A percentile compares a stretch with the other conserved stretches of the same genome.
These are phyloP conservation scores for Oryctes rhinoceros DNA, from an alignment of 1,140 invertebrate genomes.

Conservation along the genomic window DNA sequence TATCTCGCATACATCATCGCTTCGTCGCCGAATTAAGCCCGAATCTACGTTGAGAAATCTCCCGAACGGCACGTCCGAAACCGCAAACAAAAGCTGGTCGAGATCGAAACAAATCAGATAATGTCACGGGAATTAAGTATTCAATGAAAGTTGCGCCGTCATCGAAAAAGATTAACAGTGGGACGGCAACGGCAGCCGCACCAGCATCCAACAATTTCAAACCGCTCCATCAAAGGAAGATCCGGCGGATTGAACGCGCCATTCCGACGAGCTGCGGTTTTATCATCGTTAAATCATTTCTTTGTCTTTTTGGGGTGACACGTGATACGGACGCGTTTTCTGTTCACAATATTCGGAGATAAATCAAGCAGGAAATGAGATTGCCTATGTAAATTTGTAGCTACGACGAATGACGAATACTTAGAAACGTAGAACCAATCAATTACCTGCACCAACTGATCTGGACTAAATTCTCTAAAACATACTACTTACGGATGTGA, in stretches of 20 bases:
- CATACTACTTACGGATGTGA: too few relatives aligned
- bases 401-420: too few relatives aligned
- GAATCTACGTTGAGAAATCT: background rate
- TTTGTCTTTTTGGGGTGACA: background rate
- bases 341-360: too few relatives aligned
- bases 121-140: slow-evolving; percentile 20
- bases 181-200: slow-evolving; percentile 6
- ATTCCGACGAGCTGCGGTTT: background rate
- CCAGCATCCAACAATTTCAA: background rate
- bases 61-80: background rate
- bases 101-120: slow-evolving; percentile 33
- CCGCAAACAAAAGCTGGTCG: background rate
- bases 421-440: too few relatives aligned
- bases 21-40: background rate
- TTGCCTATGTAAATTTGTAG: too few relatives aligned
- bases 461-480: too few relatives aligned
- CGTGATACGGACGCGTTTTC: too few relatives aligned
- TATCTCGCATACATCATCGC: background rate
- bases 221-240: background rate
- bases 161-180: slow-evolving; percentile 17
- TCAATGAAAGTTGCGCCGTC: slow-evolving; percentile 22
- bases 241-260: background rate
- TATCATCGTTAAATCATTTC: background rate
- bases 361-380: too few relatives aligned
- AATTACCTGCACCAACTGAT: too few relatives aligned